Conservation (phyloP, 2,888 invertebrate genomes). For the Liodrosophila aerea region DNA sequence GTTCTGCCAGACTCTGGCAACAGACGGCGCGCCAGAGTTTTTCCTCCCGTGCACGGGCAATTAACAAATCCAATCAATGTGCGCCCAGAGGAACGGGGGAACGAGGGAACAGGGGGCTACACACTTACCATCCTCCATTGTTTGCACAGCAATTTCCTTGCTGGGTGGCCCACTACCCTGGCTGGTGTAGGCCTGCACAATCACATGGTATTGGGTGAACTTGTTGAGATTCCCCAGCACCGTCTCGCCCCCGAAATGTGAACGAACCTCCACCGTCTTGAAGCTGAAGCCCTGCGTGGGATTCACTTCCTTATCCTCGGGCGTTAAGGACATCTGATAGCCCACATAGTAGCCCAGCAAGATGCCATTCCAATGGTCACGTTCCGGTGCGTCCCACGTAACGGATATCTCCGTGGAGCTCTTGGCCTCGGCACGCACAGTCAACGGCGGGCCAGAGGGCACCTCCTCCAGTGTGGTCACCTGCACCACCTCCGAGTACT, state of each 20-base stretch:
- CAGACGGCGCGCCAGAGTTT: slow-evolving; percentile 33
- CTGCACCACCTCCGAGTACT: slow-evolving; percentile 92
- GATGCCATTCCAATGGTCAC: slow-evolving; percentile 94
- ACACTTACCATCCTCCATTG: slow-evolving; percentile 90
- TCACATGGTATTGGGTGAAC: slow-evolving; percentile 90
- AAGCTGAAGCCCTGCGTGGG: slow-evolving; percentile 87
- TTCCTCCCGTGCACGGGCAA: slow-evolving; percentile 56
- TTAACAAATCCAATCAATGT: slow-evolving; percentile 77
- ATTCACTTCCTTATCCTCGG: slow-evolving; percentile 82
- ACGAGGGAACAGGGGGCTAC: not conserved
- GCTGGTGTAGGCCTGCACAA: slow-evolving; percentile 93
- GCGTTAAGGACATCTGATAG: slow-evolving; percentile 86
- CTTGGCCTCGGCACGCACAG: slow-evolving; percentile 91
- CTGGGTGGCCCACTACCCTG: slow-evolving; percentile 93
- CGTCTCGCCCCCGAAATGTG: slow-evolving; percentile 88
- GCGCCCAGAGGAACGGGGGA: slow-evolving; percentile 19
- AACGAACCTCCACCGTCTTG: slow-evolving; percentile 89
- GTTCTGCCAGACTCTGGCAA: slow-evolving; percentile 36
- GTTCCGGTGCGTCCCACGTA: slow-evolving; percentile 93
- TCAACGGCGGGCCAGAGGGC: slow-evolving; percentile 91
- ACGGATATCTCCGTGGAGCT: slow-evolving; percentile 93
- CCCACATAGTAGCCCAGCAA: slow-evolving; percentile 94
- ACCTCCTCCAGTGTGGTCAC: slow-evolving; percentile 93
- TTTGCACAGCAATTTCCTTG: slow-evolving; percentile 89
- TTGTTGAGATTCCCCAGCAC: slow-evolving; percentile 88